These are phyloP conservation scores for Etia nguti DNA, from an alignment of 2,113 vertebrate genomes.

Conservation along the genomic window DNA sequence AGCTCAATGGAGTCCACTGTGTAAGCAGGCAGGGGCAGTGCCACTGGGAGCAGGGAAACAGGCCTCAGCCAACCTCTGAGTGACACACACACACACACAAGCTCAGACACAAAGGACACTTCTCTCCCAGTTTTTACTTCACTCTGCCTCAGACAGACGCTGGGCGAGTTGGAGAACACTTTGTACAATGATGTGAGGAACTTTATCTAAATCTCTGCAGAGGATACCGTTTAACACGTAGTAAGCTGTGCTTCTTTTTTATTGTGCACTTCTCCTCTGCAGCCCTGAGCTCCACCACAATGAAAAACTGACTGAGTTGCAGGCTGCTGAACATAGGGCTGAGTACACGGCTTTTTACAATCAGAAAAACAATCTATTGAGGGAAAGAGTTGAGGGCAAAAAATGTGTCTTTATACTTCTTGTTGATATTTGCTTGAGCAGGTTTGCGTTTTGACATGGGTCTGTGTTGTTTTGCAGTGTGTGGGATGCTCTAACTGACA, in stretches of 20 bases:
- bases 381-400: not conserved
- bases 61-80: slow-evolving; percentile 16
- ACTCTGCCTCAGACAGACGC: slow-evolving; percentile 11
- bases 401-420: not conserved
- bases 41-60: slow-evolving; percentile 40
- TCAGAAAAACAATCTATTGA: not conserved
- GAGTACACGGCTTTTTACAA: not conserved
- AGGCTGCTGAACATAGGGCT: not conserved
- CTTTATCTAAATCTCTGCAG: slow-evolving; percentile 27
- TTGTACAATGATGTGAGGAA: slow-evolving; percentile 54
- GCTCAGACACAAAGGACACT: slow-evolving; percentile 29
- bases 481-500: slow-evolving; percentile 93
- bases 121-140: slow-evolving; percentile 17
- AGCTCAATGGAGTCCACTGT: slow-evolving; percentile 65
- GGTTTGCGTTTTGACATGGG: not conserved
- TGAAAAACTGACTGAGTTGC: slow-evolving; percentile 17
- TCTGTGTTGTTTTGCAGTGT: slow-evolving; percentile 72
- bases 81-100: not conserved
- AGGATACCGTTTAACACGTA: slow-evolving; percentile 12
- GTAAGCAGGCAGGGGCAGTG: slow-evolving; percentile 36
- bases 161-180: not conserved
- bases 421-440: not conserved
- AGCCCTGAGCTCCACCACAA: not conserved
- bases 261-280: slow-evolving; percentile 21
- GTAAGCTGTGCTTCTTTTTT: slow-evolving; percentile 23